Base-by-base conservation (phyloP, 1,140 invertebrate genomes). In the Drosophila suzukii region DNA sequence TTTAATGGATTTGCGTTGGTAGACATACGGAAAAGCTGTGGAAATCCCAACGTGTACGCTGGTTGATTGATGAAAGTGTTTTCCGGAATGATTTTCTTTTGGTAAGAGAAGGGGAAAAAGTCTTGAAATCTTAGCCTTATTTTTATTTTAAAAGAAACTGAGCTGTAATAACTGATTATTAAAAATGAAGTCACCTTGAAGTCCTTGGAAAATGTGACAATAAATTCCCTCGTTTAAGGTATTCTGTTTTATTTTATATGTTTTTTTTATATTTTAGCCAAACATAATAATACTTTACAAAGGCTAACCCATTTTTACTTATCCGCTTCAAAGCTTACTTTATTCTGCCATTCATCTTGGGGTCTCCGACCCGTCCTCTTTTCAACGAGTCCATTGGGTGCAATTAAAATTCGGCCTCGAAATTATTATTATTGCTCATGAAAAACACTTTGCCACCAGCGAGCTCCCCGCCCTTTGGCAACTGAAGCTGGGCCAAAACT, bases 371-470 rank as follows among this genome's bases (percentile, higher is more conserved):
- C 74, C 73, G 51, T 62, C 61, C 54, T 59, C 57, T 58, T 68
- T 82, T 61, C 75, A 83, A 86, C 85, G 83, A 79, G 82, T 74
- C 82, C 76, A 77, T 76, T 82, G 82, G 82, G 82, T 78, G 79
- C 75, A 86, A 86, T 86, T 86, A 86, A 88, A 85, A 85, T 82
- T 88, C 78, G 78, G 78, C 83, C 83, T 78, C 78, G 70, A 86
- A 88, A 86, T 86, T 86, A 88, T 86, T 86, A 78, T 86, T 86
- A 88, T 82, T 86, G 78, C 82, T 88, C 78, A 88, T 88, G 79
- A 88, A 88, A 86, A 86, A 86, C 79, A 82, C 75, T 86, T 85
- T 82, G 81, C 82, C 68, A 27, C 47, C 39, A 41, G 27, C 30
- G 38, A 50, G 36, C 47, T 34, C 59, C 20, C 56, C 54, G 54